Conservation (phyloP, 2,797 vertebrate species). For the Avahi laniger region DNA sequence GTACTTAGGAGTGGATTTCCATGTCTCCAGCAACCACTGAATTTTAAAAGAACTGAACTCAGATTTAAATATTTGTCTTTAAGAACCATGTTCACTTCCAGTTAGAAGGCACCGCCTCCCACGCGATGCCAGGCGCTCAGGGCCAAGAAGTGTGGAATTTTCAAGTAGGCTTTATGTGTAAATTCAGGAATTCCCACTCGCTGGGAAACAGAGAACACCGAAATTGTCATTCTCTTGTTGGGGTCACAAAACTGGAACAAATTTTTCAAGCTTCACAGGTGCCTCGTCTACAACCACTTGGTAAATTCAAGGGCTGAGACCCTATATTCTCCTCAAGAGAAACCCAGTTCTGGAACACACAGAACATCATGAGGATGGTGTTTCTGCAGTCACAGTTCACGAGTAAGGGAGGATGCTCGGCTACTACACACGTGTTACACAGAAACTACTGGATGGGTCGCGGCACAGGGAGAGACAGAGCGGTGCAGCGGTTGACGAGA, state of each 20-base stretch:
- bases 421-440: slow-evolving; percentile 84
- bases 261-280: neutral
- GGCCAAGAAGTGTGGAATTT: neutral
- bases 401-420: slow-evolving; percentile 65
- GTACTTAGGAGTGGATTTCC: neutral
- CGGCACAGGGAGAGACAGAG: slow-evolving; percentile 17
- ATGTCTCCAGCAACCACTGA: neutral
- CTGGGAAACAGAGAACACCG: neutral
- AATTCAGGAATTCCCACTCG: neutral
- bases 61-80: neutral
- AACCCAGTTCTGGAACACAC: slow-evolving; percentile 81
- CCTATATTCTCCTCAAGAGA: slow-evolving; percentile 84
- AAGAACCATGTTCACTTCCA: neutral
- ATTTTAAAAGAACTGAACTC: neutral
- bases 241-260: neutral
- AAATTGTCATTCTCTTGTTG: neutral
- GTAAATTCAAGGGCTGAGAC: neutral
- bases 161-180: rapidly evolving
- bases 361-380: slow-evolving; percentile 79
- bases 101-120: neutral
- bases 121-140: neutral
- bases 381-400: slow-evolving; percentile 78
- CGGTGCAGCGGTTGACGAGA: neutral
- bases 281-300: neutral
- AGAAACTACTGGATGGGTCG: slow-evolving; percentile 73